Conservation (phyloP, 1,140 invertebrate species). For the Ostrea edulis region DNA sequence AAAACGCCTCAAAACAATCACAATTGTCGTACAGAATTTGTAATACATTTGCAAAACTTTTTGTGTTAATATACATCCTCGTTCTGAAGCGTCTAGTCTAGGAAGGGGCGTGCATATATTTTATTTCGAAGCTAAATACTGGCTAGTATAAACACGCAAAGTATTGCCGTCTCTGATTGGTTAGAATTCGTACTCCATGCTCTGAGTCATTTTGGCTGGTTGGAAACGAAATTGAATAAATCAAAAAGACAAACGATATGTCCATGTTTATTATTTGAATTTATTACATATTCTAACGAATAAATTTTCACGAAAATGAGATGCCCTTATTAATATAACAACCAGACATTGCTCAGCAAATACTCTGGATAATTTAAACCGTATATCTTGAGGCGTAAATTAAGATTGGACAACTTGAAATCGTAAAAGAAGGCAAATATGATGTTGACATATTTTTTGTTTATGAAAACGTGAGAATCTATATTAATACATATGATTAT, state of each 20-base stretch:
- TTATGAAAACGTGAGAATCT: slow-evolving; percentile 20
- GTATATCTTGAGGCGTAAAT: background rate
- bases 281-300: slow-evolving; percentile 12
- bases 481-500: background rate
- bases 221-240: slow-evolving; percentile 22
- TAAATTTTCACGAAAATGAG: background rate
- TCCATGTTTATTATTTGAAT: slow-evolving; percentile 26
- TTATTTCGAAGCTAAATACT: background rate
- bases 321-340: background rate
- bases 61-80: background rate
- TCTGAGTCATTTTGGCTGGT: slow-evolving; percentile 15
- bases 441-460: slow-evolving; percentile 4
- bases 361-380: background rate
- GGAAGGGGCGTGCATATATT: slow-evolving; percentile 9
- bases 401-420: background rate
- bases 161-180: slow-evolving; percentile 4
- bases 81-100: background rate
- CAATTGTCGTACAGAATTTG: slow-evolving; percentile 14
- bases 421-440: slow-evolving; percentile 7
- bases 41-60: slow-evolving; percentile 1
- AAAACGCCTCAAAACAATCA: slow-evolving; percentile 1
- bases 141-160: background rate
- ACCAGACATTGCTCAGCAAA: background rate
- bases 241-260: slow-evolving; percentile 32
- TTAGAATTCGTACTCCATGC: background rate